Percentiles rank a stretch among this genome's conserved stretches.
phyloP scores from a whole-genome alignment of 2,888 invertebrate species.

The Nephrotoma flavescens region DNA sequence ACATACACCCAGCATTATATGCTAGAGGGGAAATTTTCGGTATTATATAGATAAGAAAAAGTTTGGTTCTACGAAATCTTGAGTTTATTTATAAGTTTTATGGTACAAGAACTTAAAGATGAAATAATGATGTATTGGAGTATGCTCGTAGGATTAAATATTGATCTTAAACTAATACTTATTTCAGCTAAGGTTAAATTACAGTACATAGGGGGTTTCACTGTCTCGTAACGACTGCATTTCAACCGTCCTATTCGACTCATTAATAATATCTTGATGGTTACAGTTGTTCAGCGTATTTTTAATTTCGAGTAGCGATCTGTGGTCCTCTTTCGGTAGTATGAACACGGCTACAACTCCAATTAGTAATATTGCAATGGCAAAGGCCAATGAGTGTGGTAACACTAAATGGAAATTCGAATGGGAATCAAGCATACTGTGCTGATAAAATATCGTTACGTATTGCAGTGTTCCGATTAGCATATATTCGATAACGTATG shows the following conservation, averaged over 20 bases:
- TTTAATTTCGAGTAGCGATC: background rate
- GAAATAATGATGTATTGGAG: no score
- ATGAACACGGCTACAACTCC: background rate
- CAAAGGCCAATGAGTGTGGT: background rate
- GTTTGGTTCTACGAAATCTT: background rate
- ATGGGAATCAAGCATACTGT: background rate
- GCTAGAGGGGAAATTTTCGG: background rate
- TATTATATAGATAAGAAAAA: background rate
- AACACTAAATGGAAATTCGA: background rate
- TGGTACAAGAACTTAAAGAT: no score
- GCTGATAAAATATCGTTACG: background rate
- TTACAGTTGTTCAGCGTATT: background rate
- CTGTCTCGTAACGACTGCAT: background rate
- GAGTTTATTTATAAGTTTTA: background rate
- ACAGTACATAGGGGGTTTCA: background rate
- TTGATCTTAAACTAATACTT: background rate
- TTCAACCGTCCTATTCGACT: background rate
- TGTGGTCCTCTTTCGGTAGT: background rate
- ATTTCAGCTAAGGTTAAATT: background rate
- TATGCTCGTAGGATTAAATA: no score
- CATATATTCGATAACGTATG: background rate
- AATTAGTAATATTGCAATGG: background rate
- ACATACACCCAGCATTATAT: background rate
- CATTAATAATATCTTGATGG: background rate
- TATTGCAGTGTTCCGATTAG: background rate